phyloP scores from a whole-genome alignment of 2,113 vertebrate species.

The Harpagus bidentatus region DNA sequence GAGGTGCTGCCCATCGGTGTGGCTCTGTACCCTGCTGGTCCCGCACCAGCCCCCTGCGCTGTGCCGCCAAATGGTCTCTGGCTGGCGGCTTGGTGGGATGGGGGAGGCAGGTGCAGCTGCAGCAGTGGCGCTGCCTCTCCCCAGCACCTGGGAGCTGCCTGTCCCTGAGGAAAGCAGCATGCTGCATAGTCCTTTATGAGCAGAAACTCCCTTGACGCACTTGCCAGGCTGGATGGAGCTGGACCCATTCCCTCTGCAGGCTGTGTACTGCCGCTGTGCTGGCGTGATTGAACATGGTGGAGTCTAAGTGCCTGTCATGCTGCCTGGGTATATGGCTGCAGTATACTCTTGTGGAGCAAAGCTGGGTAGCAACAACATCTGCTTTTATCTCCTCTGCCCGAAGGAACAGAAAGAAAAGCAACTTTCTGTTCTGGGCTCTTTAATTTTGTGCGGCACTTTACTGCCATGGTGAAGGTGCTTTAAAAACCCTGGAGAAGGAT shows the following conservation, averaged over 20 bases:
- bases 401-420: neutral
- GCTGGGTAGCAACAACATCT: neutral
- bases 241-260: accelerated
- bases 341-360: neutral
- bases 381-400: neutral
- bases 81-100: neutral
- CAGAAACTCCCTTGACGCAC: neutral
- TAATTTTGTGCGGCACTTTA: neutral
- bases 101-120: accelerated
- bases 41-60: neutral
- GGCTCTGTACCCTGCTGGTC: accelerated
- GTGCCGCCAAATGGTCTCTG: accelerated
- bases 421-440: neutral
- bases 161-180: accelerated
- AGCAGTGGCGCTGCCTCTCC: neutral
- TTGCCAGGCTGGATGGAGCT: neutral
- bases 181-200: accelerated
- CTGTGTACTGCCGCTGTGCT: neutral
- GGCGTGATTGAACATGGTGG: accelerated
- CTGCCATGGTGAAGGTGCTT: neutral
- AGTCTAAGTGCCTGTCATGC: accelerated
- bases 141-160: neutral
- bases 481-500: neutral
- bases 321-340: neutral
- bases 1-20: accelerated